Percentiles rank a stretch among this genome's conserved stretches.
Conservation (phyloP, 2,888 invertebrate species). For the Conops quadrifasciatus region DNA sequence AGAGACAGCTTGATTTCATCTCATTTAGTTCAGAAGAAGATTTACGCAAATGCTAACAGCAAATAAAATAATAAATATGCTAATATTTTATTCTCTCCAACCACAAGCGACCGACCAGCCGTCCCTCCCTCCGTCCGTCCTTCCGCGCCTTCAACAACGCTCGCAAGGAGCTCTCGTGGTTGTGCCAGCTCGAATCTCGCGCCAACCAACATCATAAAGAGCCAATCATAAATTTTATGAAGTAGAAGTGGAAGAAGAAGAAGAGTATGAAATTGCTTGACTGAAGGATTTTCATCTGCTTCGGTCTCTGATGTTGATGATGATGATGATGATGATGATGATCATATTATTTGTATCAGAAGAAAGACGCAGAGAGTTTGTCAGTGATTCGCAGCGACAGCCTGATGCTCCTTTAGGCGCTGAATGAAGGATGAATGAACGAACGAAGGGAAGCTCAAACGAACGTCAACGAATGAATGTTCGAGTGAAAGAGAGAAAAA, state of each 20-base stretch:
- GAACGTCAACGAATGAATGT: background rate
- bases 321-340: slow-evolving; percentile 22
- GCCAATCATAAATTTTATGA: slow-evolving; percentile 63
- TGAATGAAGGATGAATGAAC: slow-evolving; percentile 26
- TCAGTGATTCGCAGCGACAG: slow-evolving; percentile 47
- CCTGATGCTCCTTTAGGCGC: slow-evolving; percentile 8
- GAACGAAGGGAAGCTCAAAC: background rate
- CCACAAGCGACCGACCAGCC: background rate
- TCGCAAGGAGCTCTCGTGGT: slow-evolving; percentile 1
- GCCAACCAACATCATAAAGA: slow-evolving; percentile 42
- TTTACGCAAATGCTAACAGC: slow-evolving; percentile 46
- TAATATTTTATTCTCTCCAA: slow-evolving; percentile 46
- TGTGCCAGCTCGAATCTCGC: too few relatives aligned
- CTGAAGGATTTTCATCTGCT: slow-evolving; percentile 44
- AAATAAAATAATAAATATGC: slow-evolving; percentile 58
- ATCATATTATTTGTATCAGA: slow-evolving; percentile 34
- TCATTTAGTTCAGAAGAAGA: slow-evolving; percentile 47
- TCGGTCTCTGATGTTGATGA: slow-evolving; percentile 37
- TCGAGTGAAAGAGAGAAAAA: background rate
- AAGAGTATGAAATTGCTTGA: slow-evolving; percentile 52
- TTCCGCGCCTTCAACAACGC: slow-evolving; percentile 1
- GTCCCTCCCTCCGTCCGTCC: background rate
- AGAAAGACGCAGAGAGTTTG: slow-evolving; percentile 21
- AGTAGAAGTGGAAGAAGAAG: slow-evolving; percentile 58
- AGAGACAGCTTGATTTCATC: slow-evolving; percentile 41